Percentiles rank a stretch among this genome's conserved stretches.
Evolutionary conservation across 2,113 vertebrate species (phyloP).

Genomic region (Mormyrus iriodes): DNA sequence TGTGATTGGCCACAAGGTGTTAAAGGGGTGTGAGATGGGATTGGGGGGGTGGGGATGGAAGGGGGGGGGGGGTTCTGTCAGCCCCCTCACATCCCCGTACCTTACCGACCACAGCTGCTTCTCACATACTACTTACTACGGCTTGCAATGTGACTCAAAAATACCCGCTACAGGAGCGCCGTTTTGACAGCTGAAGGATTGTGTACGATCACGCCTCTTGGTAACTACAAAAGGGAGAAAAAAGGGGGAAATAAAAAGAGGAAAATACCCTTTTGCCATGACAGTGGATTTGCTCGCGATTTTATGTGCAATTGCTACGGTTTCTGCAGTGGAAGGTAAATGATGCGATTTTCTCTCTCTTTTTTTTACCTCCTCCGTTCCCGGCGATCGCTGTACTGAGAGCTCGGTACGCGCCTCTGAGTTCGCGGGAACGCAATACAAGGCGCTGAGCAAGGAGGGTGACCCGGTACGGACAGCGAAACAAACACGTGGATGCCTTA

Average conservation of each 20-base stretch:
- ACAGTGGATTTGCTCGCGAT: slow-evolving; percentile 43
- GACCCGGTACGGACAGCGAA: not conserved
- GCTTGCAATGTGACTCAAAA: slow-evolving; percentile 34
- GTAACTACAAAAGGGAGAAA: slow-evolving; percentile 39
- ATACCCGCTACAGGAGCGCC: slow-evolving; percentile 24
- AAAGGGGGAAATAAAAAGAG: slow-evolving; percentile 17
- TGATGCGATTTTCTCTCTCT: not conserved
- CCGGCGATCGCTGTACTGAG: not conserved
- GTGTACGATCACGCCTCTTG: slow-evolving; percentile 22
- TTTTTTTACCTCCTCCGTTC: not conserved
- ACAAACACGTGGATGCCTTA: slow-evolving; percentile 16
- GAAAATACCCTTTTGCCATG: slow-evolving; percentile 25
- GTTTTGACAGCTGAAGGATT: slow-evolving; percentile 32
- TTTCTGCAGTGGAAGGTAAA: slow-evolving; percentile 59
- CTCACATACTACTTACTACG: slow-evolving; percentile 24
- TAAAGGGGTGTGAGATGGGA: slow-evolving; percentile 32
- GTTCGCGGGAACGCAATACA: not conserved
- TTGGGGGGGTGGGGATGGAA: not conserved
- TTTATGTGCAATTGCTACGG: slow-evolving; percentile 41
- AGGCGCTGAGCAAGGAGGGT: not conserved
- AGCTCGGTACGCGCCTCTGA: not conserved
- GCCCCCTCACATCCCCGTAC: not conserved
- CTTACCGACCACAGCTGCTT: slow-evolving; percentile 20
- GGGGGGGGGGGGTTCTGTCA: slow-evolving; percentile 11
- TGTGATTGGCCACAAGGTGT: slow-evolving; percentile 37